phyloP scores from a whole-genome alignment of 1,140 invertebrate species.

The Pissodes strobi region DNA sequence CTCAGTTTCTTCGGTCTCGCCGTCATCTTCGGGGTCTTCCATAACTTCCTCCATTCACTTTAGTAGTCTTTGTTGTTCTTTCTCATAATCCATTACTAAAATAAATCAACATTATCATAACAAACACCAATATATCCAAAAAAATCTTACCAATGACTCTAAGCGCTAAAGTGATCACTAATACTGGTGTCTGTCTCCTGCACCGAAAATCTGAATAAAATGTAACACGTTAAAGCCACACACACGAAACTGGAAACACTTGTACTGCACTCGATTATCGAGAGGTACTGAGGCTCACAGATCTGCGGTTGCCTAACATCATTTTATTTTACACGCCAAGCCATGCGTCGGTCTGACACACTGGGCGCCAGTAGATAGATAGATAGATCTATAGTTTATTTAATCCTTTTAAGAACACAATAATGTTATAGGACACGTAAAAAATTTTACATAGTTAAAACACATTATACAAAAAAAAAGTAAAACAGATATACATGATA shows the following conservation, averaged over 20 bases:
- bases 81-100: slow-evolving; percentile 6
- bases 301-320: too few species aligned
- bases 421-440: too few species aligned
- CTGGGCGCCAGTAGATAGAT: neutral
- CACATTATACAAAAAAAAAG: too few species aligned
- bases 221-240: neutral
- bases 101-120: neutral
- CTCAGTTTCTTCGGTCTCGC: neutral
- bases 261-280: neutral
- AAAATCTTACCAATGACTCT: slow-evolving; percentile 2
- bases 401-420: too few species aligned
- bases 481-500: too few species aligned
- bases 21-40: neutral
- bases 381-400: too few species aligned
- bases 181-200: neutral
- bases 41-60: neutral
- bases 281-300: neutral
- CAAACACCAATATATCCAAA: neutral
- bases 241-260: slow-evolving; percentile 1
- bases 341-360: neutral
- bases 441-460: too few species aligned
- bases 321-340: too few species aligned
- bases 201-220: neutral
- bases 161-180: neutral
- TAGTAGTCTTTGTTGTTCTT: neutral